Base-by-base conservation (phyloP, 2,113 vertebrate genomes). In the Dascyllus trimaculatus region DNA sequence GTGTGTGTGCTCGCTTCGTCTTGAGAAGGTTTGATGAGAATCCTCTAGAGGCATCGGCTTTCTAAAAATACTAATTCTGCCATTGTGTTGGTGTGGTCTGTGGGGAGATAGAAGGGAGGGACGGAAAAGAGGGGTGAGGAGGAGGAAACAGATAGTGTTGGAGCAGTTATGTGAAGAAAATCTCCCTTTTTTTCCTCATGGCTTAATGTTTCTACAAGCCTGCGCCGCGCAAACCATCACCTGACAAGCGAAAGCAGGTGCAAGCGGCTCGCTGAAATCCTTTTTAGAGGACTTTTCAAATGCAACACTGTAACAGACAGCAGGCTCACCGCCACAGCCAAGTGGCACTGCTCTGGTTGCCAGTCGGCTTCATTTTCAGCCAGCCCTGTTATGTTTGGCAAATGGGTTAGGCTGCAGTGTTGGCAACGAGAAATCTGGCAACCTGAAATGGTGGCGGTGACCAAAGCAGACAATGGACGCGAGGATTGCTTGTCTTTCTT, bases 1-100 rank as follows among this genome's bases (percentile, higher is more conserved):
- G 46, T 21, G 43, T 66, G 76, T 35, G 0, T 54, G 70, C 60
- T 69, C 11, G 5, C 52, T 71, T 65, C 49, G 0, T 82, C 85
- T 84, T 75, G 60, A 87, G 80, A 81, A 72, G 66, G 72, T 88
- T 93, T 88, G 89, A 91, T 88, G 91, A 88, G 83, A 89, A 89
- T 89, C 88, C 90, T 86, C 91, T 17, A 72, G 90, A 92, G 88
- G 78, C 81, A 32, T 69, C 57, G 71, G 65, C 51, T 78, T 90
- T 89, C 91, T 94, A 93, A 92, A 94, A 93, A 93, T 94, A 93
- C 82, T 62, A 89, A 88, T 89, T 86, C 84, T 81, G 45, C 80
- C 73, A 89, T 92, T 91, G 88, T 92, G 78, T 82, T 65, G 56
- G 75, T 75, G 71, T 78, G 85, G 80, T 83, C 82, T 75, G 75